phyloP scores from a whole-genome alignment of 1,140 invertebrate species.

The Caenorhabditis remanei region DNA sequence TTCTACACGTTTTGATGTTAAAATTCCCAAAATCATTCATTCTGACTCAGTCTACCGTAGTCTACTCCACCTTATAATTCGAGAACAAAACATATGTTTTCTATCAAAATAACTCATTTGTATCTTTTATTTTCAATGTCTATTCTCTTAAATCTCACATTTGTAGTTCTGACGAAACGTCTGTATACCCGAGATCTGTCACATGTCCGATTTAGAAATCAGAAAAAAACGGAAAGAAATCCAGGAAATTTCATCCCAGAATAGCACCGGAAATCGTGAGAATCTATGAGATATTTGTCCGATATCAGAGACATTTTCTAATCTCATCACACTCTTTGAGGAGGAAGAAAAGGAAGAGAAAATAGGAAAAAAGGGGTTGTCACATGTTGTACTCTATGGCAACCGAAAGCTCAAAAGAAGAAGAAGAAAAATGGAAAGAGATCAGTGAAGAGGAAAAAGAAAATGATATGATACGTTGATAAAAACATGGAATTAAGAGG shows the following conservation, averaged over 20 bases:
- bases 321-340: not conserved
- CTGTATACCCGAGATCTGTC: not conserved
- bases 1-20: no score
- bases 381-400: not conserved
- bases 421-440: not conserved
- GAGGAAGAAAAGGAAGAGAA: not conserved
- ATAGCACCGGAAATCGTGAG: not conserved
- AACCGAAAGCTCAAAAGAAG: slow-evolving; percentile 12
- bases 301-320: not conserved
- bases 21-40: no score
- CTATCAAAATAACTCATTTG: no score
- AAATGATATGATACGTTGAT: not conserved
- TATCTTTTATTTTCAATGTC: no score
- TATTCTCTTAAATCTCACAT: no score
- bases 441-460: not conserved
- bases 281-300: not conserved
- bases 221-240: not conserved
- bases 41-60: no score
- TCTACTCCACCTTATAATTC: no score
- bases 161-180: no score
- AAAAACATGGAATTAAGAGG: not conserved
- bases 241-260: not conserved
- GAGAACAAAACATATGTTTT: no score
- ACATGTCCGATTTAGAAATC: not conserved
- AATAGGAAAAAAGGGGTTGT: not conserved